Base-by-base conservation (phyloP, 1,140 invertebrate genomes). In the Hydropsyche tenuis region DNA sequence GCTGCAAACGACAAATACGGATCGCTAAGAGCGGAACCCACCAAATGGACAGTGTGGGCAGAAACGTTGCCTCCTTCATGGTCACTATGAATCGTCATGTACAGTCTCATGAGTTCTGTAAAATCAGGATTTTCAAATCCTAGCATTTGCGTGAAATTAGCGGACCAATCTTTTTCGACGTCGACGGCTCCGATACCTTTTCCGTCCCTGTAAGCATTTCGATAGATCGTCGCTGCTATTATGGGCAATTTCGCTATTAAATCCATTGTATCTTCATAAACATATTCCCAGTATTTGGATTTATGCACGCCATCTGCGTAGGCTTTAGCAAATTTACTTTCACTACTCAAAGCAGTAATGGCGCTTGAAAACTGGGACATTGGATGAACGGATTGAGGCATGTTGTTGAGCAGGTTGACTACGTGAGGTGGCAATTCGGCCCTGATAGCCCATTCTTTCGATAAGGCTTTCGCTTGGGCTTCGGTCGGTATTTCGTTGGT, bases 301-400 rank as follows among this genome's bases (percentile, higher is more conserved):
- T 96, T 97, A 80, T 92, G 90, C 0, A 96, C 90, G 43, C 94
- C 94, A 51, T 91, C 87, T 0, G 89, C 86, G 82, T 98, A 99
- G 0, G 96, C 97, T 81, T 96, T 91, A 1, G 93, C 93, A 86
- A 97, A 99, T 81, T 94, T 92, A 80, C 94, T 96, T 85, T 99
- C 96, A 79, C 91, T 94, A 83, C 97, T 97, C 53, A 98, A 86
- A 1, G 96, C 91, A 7, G 95, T 96, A 73, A 98, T 91, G 9
- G 97, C 97, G 37, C 94, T 92, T 48, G 93, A 93, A 79, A 98
- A 94, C 82, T 99, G 97, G 9, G 95, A 91, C 97, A 99, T 99
- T 0, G 96, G 96, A 81, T 98, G 96, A 27, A 99, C 83, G 74
- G 90, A 90, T 77, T 90, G 90, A 16, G 97, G 97, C 85, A 99